Evolutionary conservation across 2,113 vertebrate genomes (phyloP).

Genomic region (western clawed frog (Xenopus tropicalis)): UCB_Xtro_10.0 CM004443.2:177464501-177465000

Average conservation of each 20-base stretch:
- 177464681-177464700: constrained; percentile 9
- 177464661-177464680: background rate
- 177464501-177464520: too few species aligned
- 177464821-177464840: constrained; percentile 34
- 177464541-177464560: too few species aligned
- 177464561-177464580: too few species aligned
- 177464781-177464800: constrained; percentile 28
- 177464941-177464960: constrained; percentile 17
- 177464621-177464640: background rate
- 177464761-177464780: constrained; percentile 18
- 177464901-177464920: constrained; percentile 20
- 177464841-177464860: constrained; percentile 38
- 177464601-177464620: background rate
- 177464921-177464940: constrained; percentile 6
- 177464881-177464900: constrained; percentile 18
- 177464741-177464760: constrained; percentile 25
- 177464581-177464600: background rate
- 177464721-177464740: constrained; percentile 15
- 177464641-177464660: constrained; percentile 3
- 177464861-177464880: constrained; percentile 36
- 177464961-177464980: constrained; percentile 18
- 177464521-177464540: too few species aligned
- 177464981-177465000: too few species aligned
- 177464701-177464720: constrained; percentile 18
- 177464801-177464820: constrained; percentile 29